Evolutionary conservation across 2,797 vertebrate genomes (phyloP), one percentile per base, ranked within the genome.

Genomic region (Trematomus bernacchii): DNA sequence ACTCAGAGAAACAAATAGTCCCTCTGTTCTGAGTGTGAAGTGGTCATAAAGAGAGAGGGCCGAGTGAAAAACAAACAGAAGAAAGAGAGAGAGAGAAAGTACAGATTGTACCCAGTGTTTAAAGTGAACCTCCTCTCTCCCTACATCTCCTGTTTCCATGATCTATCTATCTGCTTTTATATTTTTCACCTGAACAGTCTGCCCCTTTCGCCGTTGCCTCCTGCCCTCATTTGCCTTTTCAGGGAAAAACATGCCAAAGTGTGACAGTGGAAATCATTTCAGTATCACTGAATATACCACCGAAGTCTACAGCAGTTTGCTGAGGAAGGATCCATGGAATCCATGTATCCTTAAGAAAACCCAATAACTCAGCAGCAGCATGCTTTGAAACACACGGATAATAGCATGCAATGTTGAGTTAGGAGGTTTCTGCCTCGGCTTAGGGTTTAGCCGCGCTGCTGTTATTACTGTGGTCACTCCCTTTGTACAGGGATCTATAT

Each of bases 1-100:
- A 89, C 88, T 92, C 83, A 86, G 64, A 83, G 83, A 89, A 91
- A 91, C 87, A 92, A 91, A 93, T 70, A 85, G 89, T 85, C 53
- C 84, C 80, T 85, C 87, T 73, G 88, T 76, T 85, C 87, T 63
- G 85, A 82, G 85, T 58, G 83, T 85, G 82, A 90, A 90, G 85
- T 84, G 85, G 81, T 79, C 87, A 79, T 80, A 82, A 83, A 85
- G 72, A 79, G 42, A 73, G 81, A 82, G 51, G 67, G 44, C 44
- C 10, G 14, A 72, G 73, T 50, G 37, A 71, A 67, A 84, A 77
- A 69, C 47, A 83, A 81, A 37, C 33, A 37, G 33, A 37, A 37
- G 33, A 37, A 9, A 37, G 8, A 37, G 23, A 23, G 37, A 13
- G 10, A 37, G 33, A 37, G 33, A 37, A 33, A 46, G 66, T 23